Evolutionary conservation across 2,888 invertebrate species (phyloP), one percentile per base, ranked within the genome.

Genomic region (Eristalis pertinax): DNA sequence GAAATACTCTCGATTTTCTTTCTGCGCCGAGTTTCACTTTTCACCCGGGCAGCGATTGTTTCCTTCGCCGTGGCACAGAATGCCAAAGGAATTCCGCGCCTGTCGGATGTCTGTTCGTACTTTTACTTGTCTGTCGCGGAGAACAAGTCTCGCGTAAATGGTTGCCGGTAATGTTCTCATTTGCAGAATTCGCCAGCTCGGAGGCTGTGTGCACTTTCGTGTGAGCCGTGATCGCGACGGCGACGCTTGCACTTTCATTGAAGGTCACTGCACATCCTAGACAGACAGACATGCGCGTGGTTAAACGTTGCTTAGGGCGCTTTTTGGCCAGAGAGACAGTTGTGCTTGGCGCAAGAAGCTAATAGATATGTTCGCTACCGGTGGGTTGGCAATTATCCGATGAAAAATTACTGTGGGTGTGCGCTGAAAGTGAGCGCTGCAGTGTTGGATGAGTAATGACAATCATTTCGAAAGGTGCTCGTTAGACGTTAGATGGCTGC

Each of bases 1-100:
- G 76, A 75, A 87, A 87, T 87, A 87, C 87, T 87, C 87, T 87
- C 87, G 87, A 84, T 87, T 87, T 84, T 84, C 62, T 70, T 76
- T 19, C 26, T 50, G 50, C 35, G n/a, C 70, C 35, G 65, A 79
- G 73, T 87, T 87, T 84, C 87, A 87, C 87, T 84, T 87, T 87
- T 87, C 29, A 83, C 43, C 26, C 11, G 32, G 50, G 50, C 50
- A 19, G 19, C 50, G 50, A 50, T 50, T 50, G 50, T 50, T 19
- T 50, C 50, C 50, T 19, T n/a, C 19, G 50, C 19, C 50, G 8
- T 58, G 79, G 56, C 75, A 76, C 72, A 84, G 87, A 87, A 87
- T 84, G 84, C 43, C 50, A 19, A 19, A 50, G 50, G 50, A 50
- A 50, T 50, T 50, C 19, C 43, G n/a, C 43, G 43, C 43, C n/a